Percentiles rank a stretch among this genome's conserved stretches.
These are phyloP conservation scores for Clusia tigrina DNA, from an alignment of 2,888 invertebrate species.

Conservation along the genomic window DNA sequence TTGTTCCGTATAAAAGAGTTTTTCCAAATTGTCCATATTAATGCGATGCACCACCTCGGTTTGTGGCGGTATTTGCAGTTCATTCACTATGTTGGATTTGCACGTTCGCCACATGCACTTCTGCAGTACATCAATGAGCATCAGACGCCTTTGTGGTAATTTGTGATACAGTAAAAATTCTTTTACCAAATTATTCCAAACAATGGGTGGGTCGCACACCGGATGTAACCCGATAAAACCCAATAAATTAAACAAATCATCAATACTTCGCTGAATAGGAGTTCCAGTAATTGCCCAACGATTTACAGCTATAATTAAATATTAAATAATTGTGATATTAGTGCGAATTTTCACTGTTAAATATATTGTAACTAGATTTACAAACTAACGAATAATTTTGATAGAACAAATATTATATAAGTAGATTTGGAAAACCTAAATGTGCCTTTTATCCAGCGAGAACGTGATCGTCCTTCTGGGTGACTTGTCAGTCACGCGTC, in stretches of 20 bases:
- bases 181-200: slow-evolving; percentile 51
- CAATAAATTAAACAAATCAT: slow-evolving; percentile 64
- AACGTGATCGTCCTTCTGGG: no score
- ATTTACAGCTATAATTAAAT: slow-evolving; percentile 68
- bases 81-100: slow-evolving; percentile 73
- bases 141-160: slow-evolving; percentile 3
- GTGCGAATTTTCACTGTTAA: background rate
- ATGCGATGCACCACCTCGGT: slow-evolving; percentile 69
- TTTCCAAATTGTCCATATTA: slow-evolving; percentile 76
- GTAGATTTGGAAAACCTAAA: no score
- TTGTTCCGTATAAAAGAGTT: slow-evolving; percentile 75
- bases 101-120: slow-evolving; percentile 72
- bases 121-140: slow-evolving; percentile 48
- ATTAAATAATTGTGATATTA: background rate
- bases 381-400: no score
- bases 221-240: slow-evolving; percentile 63
- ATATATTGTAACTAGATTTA: no score
- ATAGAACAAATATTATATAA: no score
- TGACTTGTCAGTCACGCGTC: no score
- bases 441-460: no score
- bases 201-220: slow-evolving; percentile 41
- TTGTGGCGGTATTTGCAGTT: slow-evolving; percentile 75
- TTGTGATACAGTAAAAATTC: slow-evolving; percentile 45
- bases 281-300: slow-evolving; percentile 83
- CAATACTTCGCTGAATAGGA: slow-evolving; percentile 70